phyloP scores from a whole-genome alignment of 2,888 invertebrate genomes.

The Micropterix aruncella region DNA sequence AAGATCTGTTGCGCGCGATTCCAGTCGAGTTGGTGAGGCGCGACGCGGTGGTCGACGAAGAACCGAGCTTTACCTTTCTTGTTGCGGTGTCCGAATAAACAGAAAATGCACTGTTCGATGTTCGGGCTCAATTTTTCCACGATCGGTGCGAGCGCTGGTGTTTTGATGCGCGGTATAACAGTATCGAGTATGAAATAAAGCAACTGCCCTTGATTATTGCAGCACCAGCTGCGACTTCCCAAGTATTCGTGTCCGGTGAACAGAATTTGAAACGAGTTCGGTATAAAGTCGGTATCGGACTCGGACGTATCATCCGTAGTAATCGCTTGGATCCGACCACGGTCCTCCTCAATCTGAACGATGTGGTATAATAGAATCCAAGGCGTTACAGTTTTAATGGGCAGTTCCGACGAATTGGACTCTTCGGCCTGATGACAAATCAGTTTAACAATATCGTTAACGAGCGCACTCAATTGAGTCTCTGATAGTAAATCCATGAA shows the following conservation, averaged over 20 bases:
- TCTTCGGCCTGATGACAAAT: conserved; percentile 66
- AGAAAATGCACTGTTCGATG: conserved; percentile 72
- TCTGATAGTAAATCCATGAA: conserved; percentile 39
- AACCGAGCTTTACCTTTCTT: conserved; percentile 46
- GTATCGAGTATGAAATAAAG: conserved; percentile 65
- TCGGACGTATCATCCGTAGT: conserved; percentile 24
- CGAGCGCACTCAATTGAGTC: conserved; percentile 47
- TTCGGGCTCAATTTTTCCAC: conserved; percentile 60
- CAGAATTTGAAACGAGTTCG: conserved; percentile 60
- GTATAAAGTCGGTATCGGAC: conserved; percentile 43
- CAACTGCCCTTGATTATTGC: conserved; percentile 60
- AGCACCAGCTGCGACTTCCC: conserved; percentile 65
- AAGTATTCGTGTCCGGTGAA: conserved; percentile 77
- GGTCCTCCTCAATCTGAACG: conserved; percentile 58
- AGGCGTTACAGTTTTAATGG: conserved; percentile 57
- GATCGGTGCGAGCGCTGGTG: conserved; percentile 46
- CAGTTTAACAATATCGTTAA: conserved; percentile 61
- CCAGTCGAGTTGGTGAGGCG: conserved; percentile 56
- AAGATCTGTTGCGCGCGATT: conserved; percentile 59
- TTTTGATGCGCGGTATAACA: conserved; percentile 52
- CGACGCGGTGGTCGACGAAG: conserved; percentile 63
- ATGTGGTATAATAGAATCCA: conserved; percentile 78
- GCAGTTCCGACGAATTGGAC: conserved; percentile 48
- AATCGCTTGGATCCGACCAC: conserved; percentile 39
- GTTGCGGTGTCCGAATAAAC: conserved; percentile 72